These are phyloP conservation scores for Acanthaster planci DNA, from an alignment of 35 echinoderm and acorn worm species.

Conservation along the genomic window DNA sequence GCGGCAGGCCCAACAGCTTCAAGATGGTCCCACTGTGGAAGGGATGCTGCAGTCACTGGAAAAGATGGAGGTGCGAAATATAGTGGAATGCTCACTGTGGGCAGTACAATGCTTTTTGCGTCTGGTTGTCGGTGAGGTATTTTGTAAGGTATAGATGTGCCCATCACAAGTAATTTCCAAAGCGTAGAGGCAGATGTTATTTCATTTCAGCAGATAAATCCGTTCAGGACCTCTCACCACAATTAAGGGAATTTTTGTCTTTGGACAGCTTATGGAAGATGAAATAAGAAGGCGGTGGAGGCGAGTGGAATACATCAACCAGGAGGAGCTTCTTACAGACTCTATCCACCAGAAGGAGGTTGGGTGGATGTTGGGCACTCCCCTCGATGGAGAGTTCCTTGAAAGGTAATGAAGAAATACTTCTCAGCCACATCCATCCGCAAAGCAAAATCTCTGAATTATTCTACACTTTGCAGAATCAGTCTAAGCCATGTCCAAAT, in stretches of 20 bases:
- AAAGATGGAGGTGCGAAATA: slow-evolving; percentile 67
- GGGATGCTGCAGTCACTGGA: slow-evolving; percentile 71
- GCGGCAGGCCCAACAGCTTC: slow-evolving; percentile 30
- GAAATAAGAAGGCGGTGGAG: slow-evolving; percentile 29
- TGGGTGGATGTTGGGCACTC: slow-evolving; percentile 25
- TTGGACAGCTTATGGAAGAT: slow-evolving; percentile 11
- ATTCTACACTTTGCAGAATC: too few relatives aligned
- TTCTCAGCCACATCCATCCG: too few relatives aligned
- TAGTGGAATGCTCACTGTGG: too few relatives aligned
- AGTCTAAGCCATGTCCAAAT: too few relatives aligned
- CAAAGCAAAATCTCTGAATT: too few relatives aligned
- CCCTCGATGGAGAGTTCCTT: slow-evolving; percentile 26
- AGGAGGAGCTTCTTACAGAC: slow-evolving; percentile 2
- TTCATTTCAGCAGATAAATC: too few relatives aligned
- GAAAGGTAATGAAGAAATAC: slow-evolving; percentile 29
- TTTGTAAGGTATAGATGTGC: too few relatives aligned
- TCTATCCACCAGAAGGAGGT: background rate
- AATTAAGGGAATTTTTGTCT: background rate
- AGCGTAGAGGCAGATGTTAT: too few relatives aligned
- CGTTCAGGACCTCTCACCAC: too few relatives aligned
- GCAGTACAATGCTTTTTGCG: too few relatives aligned
- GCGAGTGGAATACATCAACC: slow-evolving; percentile 6
- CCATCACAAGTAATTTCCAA: too few relatives aligned
- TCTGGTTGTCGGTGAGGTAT: too few relatives aligned
- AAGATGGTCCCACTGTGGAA: slow-evolving; percentile 59